Conservation (phyloP, 2,888 invertebrate genomes). For the Pherbina coryleti region DNA sequence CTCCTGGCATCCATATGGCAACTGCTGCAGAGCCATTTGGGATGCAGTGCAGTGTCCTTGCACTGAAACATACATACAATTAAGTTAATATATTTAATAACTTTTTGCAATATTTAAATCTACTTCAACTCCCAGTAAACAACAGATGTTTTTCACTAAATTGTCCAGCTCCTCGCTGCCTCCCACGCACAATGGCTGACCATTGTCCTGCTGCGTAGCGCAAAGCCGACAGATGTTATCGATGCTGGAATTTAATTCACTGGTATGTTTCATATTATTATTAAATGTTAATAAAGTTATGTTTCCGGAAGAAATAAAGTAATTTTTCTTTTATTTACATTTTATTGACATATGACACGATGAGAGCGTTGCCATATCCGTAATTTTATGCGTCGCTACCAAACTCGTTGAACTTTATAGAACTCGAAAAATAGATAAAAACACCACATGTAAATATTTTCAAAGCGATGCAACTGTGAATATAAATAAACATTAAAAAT, state of each 20-base stretch:
- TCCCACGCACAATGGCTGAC: conserved; percentile 74
- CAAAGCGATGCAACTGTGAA: too few relatives aligned
- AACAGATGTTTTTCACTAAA: conserved; percentile 23
- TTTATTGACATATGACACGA: conserved; percentile 70
- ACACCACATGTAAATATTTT: too few relatives aligned
- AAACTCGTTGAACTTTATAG: background rate
- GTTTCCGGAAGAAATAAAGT: too few relatives aligned
- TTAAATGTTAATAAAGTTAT: background rate
- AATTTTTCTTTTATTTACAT: background rate
- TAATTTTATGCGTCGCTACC: background rate
- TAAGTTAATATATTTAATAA: background rate
- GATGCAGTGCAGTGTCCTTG: conserved; percentile 77
- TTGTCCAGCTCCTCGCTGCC: background rate
- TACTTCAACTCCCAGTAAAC: conserved; percentile 34
- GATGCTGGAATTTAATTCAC: conserved; percentile 71
- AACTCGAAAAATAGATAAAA: background rate
- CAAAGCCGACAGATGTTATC: conserved; percentile 79
- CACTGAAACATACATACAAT: conserved; percentile 70
- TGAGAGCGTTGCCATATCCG: conserved; percentile 71
- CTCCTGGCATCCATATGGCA: conserved; percentile 83
- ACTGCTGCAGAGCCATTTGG: conserved; percentile 81
- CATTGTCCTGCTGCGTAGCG: conserved; percentile 79
- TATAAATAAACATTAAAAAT: too few relatives aligned
- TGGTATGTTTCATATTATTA: background rate
- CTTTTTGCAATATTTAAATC: background rate